Conservation (phyloP, 2,888 invertebrate species). For the Timema podura region DNA sequence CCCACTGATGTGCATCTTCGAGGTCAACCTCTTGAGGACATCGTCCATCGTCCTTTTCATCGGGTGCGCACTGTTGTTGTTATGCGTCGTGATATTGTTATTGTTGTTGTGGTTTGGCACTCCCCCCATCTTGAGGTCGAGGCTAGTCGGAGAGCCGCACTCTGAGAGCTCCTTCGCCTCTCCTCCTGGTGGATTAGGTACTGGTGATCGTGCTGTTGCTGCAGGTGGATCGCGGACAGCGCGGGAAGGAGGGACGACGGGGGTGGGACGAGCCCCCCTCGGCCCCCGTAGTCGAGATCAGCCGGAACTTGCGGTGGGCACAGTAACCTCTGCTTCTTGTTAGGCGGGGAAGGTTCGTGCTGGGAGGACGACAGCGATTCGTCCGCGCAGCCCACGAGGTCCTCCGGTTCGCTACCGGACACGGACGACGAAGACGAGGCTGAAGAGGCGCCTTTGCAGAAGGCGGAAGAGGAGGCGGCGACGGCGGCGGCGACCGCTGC, state of each 20-base stretch:
- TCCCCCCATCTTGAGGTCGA: conserved; percentile 59
- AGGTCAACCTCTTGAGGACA: conserved; percentile 79
- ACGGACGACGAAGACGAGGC: conserved; percentile 44
- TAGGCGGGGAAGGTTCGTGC: conserved; percentile 45
- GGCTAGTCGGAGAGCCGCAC: conserved; percentile 66
- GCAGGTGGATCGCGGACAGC: conserved; percentile 44
- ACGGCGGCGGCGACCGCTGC: conserved; percentile 26
- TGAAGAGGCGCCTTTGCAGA: conserved; percentile 41
- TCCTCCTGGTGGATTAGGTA: conserved; percentile 25
- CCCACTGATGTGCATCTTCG: conserved; percentile 75
- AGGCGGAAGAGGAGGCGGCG: conserved; percentile 30
- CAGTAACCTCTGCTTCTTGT: conserved; percentile 44
- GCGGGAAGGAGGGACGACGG: conserved; percentile 33
- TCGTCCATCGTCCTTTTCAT: conserved; percentile 85
- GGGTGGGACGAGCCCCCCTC: conserved; percentile 17
- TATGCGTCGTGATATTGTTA: conserved; percentile 42
- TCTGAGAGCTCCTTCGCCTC: conserved; percentile 58
- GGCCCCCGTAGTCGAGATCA: neutral
- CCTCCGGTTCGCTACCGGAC: conserved; percentile 45
- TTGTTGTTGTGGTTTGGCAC: conserved; percentile 45
- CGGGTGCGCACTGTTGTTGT: conserved; percentile 56
- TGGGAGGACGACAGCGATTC: conserved; percentile 28
- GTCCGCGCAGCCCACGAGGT: conserved; percentile 40
- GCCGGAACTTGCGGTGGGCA: conserved; percentile 8
- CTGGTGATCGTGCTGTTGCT: conserved; percentile 45